Evolutionary conservation across 2,113 vertebrate species (phyloP).

Genomic region (Toxotes jaculatrix): DNA sequence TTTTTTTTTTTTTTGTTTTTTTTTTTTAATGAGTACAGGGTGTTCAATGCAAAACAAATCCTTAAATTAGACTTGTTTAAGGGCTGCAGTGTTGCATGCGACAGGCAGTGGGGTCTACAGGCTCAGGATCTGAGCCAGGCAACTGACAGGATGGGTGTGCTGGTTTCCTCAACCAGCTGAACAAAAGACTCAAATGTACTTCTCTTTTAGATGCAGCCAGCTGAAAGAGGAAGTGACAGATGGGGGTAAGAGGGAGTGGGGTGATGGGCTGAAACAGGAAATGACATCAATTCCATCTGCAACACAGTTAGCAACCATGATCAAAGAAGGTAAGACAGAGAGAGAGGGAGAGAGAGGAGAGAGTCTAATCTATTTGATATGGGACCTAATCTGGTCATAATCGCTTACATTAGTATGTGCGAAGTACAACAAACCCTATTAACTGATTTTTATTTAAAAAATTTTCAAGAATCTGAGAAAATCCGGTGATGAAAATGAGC

Average conservation of each 20-base stretch:
- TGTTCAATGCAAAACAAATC: not conserved
- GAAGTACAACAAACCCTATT: slow-evolving; percentile 12
- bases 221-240: slow-evolving; percentile 78
- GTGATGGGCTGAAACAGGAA: slow-evolving; percentile 70
- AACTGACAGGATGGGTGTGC: slow-evolving; percentile 81
- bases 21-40: not conserved
- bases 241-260: slow-evolving; percentile 22
- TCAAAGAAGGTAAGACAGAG: slow-evolving; percentile 31
- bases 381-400: not conserved
- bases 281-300: slow-evolving; percentile 74
- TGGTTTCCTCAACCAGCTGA: slow-evolving; percentile 75
- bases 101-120: slow-evolving; percentile 3
- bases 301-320: slow-evolving; percentile 34
- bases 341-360: not conserved
- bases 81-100: slow-evolving; percentile 4
- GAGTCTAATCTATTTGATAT: not conserved
- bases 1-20: too few relatives aligned
- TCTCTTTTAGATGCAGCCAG: slow-evolving; percentile 69
- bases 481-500: not conserved
- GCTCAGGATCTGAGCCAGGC: slow-evolving; percentile 27
- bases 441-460: not conserved
- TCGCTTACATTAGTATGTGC: not conserved
- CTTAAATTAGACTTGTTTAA: not conserved
- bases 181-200: slow-evolving; percentile 78
- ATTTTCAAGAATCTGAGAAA: not conserved